phyloP scores from a whole-genome alignment of 2,113 vertebrate species.

The Mugil cephalus region DNA sequence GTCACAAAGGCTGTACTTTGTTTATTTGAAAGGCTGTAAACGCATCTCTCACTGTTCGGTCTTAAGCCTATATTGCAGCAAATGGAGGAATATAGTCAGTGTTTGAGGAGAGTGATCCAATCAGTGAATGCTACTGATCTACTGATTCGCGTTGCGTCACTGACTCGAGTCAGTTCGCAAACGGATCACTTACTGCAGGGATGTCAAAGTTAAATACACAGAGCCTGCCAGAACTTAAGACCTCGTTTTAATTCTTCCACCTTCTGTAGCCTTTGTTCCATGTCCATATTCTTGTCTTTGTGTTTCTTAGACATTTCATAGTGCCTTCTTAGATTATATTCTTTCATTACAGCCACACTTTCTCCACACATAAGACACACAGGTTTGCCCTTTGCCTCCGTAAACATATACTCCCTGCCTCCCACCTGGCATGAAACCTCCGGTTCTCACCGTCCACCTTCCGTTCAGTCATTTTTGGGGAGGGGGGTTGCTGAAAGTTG shows the following conservation, averaged over 20 bases:
- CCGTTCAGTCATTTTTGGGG: background rate
- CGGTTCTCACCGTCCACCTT: conserved; percentile 7
- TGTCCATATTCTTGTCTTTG: conserved; percentile 27
- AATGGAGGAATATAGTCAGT: no score
- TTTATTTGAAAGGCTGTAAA: no score
- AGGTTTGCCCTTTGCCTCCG: background rate
- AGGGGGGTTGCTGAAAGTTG: background rate
- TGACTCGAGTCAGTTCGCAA: no score
- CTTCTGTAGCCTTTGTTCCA: no score
- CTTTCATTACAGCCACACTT: background rate
- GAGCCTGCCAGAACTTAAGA: conserved; percentile 3
- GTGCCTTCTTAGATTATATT: conserved; percentile 16
- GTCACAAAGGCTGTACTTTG: no score
- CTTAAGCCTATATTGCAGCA: no score
- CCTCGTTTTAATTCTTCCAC: background rate
- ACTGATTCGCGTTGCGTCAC: no score
- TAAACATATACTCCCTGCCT: conserved; percentile 13
- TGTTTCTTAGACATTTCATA: conserved; percentile 24
- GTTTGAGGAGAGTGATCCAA: no score
- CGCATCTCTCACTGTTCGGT: no score
- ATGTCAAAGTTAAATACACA: no score
- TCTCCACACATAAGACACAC: background rate
- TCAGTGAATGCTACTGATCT: no score
- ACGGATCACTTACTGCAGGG: no score
- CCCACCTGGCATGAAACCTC: conserved; percentile 10